These are phyloP conservation scores for Lepidothrix coronata DNA, from an alignment of 2,113 vertebrate genomes.

Conservation along the genomic window DNA sequence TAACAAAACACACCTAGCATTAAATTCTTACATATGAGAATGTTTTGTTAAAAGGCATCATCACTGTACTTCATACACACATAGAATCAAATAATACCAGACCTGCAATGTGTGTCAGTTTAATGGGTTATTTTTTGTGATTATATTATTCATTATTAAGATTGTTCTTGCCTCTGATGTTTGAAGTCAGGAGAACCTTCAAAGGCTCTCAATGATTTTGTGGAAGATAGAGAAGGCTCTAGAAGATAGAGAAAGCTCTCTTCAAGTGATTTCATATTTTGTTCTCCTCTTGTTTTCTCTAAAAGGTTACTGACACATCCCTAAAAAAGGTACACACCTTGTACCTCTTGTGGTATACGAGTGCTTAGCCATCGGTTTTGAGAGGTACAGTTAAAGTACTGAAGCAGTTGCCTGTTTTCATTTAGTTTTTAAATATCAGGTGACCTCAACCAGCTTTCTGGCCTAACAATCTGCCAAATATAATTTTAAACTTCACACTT, in stretches of 20 bases:
- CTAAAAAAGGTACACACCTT: background rate
- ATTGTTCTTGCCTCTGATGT: background rate
- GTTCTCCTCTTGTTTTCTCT: background rate
- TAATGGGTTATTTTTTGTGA: background rate
- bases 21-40: background rate
- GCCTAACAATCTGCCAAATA: background rate
- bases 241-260: too few relatives aligned
- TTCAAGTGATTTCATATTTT: background rate
- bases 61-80: background rate
- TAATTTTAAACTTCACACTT: background rate
- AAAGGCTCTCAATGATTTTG: background rate
- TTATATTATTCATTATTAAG: background rate
- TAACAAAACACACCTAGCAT: background rate
- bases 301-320: background rate
- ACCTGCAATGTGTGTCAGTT: background rate
- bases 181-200: background rate
- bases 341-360: background rate
- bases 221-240: background rate
- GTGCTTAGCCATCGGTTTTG: background rate
- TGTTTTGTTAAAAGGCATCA: background rate
- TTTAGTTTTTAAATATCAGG: background rate
- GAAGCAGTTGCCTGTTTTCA: background rate
- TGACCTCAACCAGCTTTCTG: background rate
- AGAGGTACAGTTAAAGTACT: background rate
- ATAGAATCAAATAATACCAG: background rate